These are phyloP conservation scores for Apomyelois bistriatella DNA, from an alignment of 2,888 invertebrate genomes.

Conservation along the genomic window DNA sequence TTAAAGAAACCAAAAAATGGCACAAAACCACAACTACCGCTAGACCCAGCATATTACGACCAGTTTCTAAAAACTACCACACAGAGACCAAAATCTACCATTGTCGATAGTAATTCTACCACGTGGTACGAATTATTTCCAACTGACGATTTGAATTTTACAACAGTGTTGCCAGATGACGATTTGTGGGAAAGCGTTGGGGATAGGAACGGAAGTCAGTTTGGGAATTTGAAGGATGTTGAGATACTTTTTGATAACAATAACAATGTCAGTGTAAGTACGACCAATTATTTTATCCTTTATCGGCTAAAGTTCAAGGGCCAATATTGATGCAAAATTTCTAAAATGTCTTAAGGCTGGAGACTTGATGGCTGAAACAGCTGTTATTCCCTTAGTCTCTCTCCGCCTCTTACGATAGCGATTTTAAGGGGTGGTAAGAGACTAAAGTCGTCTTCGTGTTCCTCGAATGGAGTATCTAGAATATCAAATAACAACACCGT, in stretches of 20 bases:
- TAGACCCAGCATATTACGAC: constrained; percentile 62
- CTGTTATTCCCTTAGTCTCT: too few relatives aligned
- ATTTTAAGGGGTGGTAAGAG: too few relatives aligned
- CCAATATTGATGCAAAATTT: too few relatives aligned
- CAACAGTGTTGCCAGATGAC: constrained; percentile 54
- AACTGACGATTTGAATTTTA: constrained; percentile 47
- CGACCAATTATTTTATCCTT: neutral
- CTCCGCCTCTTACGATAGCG: too few relatives aligned
- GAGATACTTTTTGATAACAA: constrained; percentile 66
- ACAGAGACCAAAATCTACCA: constrained; percentile 36
- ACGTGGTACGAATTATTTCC: constrained; percentile 65
- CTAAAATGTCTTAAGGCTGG: too few relatives aligned
- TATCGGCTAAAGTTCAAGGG: too few relatives aligned
- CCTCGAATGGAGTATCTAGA: too few relatives aligned
- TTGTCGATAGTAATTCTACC: constrained; percentile 43
- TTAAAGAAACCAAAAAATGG: constrained; percentile 34
- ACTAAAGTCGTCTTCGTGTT: too few relatives aligned
- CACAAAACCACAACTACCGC: constrained; percentile 49
- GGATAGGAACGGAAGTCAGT: constrained; percentile 45
- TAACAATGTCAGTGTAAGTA: constrained; percentile 46
- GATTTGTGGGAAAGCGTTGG: constrained; percentile 67
- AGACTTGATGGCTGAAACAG: too few relatives aligned
- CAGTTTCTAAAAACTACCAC: constrained; percentile 72
- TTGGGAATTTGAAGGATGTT: constrained; percentile 64
- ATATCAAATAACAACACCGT: too few relatives aligned